A percentile compares a stretch with the other conserved stretches of the same genome.
Evolutionary conservation across 2,888 invertebrate genomes (phyloP).

Genomic region (Eretmocerus hayati): DNA sequence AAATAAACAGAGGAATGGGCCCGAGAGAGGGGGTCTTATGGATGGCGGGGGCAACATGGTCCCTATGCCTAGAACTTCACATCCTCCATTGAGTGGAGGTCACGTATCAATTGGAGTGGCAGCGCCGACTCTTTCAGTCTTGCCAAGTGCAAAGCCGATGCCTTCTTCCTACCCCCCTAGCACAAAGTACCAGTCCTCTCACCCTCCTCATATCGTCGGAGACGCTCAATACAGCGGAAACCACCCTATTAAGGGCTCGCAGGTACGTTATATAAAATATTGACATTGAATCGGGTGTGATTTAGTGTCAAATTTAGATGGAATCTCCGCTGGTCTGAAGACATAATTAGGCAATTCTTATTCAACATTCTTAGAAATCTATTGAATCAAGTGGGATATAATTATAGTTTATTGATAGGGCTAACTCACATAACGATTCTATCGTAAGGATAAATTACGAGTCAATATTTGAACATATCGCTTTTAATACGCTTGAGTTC

Average conservation of each 20-base stretch:
- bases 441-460: too few relatives aligned
- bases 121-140: constrained; percentile 35
- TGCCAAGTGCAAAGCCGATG: constrained; percentile 38
- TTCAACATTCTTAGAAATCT: neutral
- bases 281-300: too few relatives aligned
- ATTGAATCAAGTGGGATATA: too few relatives aligned
- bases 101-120: constrained; percentile 29
- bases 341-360: neutral
- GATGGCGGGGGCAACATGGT: constrained; percentile 31
- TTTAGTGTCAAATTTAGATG: neutral
- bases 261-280: constrained; percentile 23
- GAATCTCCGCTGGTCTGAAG: neutral
- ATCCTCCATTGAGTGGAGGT: constrained; percentile 31
- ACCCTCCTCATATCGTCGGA: constrained; percentile 26
- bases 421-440: too few relatives aligned
- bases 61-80: constrained; percentile 37
- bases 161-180: constrained; percentile 41
- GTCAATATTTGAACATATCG: too few relatives aligned
- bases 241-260: constrained; percentile 29
- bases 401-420: too few relatives aligned
- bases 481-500: too few relatives aligned
- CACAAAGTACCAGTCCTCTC: constrained; percentile 46
- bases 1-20: constrained; percentile 43
- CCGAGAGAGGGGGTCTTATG: constrained; percentile 37
- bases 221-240: constrained; percentile 34